phyloP scores from a whole-genome alignment of 2,113 vertebrate species.

The Odocoileus virginianus region DNA sequence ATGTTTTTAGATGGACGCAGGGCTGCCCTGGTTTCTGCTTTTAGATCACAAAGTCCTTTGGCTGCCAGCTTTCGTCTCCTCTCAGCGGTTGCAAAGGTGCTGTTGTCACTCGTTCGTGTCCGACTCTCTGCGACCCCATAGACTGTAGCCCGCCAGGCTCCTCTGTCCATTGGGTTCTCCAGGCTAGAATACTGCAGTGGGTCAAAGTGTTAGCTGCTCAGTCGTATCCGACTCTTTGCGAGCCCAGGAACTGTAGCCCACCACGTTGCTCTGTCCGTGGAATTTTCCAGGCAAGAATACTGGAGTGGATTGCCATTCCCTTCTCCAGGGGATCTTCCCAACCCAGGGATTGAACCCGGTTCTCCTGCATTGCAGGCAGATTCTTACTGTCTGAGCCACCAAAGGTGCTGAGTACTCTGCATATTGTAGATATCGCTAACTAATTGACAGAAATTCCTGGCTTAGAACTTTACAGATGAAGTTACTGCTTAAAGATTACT shows the following conservation, averaged over 20 bases:
- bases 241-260: too few relatives aligned
- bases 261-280: too few relatives aligned
- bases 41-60: not conserved
- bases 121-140: not conserved
- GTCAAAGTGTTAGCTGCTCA: too few relatives aligned
- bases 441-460: not conserved
- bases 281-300: too few relatives aligned
- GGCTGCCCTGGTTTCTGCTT: not conserved
- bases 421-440: rapidly evolving
- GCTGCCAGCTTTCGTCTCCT: too few relatives aligned
- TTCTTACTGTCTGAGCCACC: not conserved
- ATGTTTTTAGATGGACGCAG: not conserved
- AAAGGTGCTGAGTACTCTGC: not conserved
- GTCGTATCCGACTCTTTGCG: too few relatives aligned
- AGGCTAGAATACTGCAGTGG: not conserved
- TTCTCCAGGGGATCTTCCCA: not conserved
- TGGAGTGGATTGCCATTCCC: not conserved
- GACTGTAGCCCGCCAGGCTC: not conserved
- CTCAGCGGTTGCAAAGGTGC: not conserved
- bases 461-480: not conserved
- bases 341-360: rapidly evolving
- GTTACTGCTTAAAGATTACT: not conserved
- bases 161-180: not conserved
- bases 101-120: not conserved
- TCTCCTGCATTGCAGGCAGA: not conserved